Percentiles rank a stretch among this genome's conserved stretches.
Evolutionary conservation across 2,888 invertebrate species (phyloP).

Genomic region (Drosophila kanekoi): DNA sequence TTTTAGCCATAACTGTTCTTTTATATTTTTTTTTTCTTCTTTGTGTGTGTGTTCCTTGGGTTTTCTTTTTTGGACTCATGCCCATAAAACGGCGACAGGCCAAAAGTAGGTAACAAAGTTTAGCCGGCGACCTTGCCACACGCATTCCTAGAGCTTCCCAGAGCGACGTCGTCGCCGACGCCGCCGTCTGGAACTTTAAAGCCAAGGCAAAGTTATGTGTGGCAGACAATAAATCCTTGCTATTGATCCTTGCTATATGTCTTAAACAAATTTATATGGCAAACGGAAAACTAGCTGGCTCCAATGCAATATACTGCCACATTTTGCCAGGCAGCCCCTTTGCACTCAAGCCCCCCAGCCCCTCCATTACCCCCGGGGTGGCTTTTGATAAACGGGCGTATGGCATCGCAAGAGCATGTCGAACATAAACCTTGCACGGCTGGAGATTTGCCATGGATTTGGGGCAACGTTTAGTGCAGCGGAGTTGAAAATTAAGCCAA

Average conservation of each 20-base stretch:
- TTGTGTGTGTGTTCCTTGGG: neutral
- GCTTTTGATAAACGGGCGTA: conserved; percentile 76
- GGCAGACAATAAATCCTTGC: conserved; percentile 75
- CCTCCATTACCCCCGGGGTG: neutral
- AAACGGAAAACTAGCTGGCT: conserved; percentile 69
- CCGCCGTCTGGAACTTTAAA: conserved; percentile 62
- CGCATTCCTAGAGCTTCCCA: conserved; percentile 21
- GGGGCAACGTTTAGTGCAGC: conserved; percentile 55
- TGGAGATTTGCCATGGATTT: conserved; percentile 58
- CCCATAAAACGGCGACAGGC: conserved; percentile 69
- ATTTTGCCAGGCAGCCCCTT: conserved; percentile 8
- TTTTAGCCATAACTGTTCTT: conserved; percentile 62
- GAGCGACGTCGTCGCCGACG: conserved; percentile 2
- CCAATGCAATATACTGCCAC: conserved; percentile 39
- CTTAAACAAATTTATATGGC: conserved; percentile 79
- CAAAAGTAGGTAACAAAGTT: conserved; percentile 68
- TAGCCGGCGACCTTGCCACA: conserved; percentile 65
- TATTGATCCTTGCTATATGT: conserved; percentile 80
- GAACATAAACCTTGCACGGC: conserved; percentile 71
- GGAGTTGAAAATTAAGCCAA: conserved; percentile 67
- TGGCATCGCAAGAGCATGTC: conserved; percentile 75
- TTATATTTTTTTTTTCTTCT: too few relatives aligned
- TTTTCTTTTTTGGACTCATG: conserved; percentile 41
- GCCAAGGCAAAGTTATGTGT: conserved; percentile 71
- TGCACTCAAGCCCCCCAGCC: too few relatives aligned